Base-by-base conservation (phyloP, 2,888 invertebrate species). In the Aporophyla lueneburgensis region DNA sequence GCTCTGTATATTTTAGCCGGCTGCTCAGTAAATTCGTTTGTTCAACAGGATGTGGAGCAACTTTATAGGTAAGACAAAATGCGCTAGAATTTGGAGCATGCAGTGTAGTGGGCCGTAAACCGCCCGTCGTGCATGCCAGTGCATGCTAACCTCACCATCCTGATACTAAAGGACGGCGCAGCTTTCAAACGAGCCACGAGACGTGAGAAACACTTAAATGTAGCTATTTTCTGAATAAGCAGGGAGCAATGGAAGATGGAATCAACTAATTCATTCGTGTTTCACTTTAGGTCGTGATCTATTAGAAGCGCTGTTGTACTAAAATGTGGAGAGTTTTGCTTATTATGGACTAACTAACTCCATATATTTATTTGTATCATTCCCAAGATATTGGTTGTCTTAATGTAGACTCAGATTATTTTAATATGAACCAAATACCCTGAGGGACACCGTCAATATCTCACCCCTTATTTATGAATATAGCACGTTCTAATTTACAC, bases 101-200 rank as follows among this genome's bases (percentile, higher is more conserved):
- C 74, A 77, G 82, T 90, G 87, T 86, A 89, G 86, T 84, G 73
- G 86, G 77, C 88, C 88, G 80, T 91, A 89, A 91, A 89, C 81
- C 78, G 71, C 73, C 74, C 78, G 81, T 85, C 76, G 74, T 78
- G 81, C 76, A 78, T 79, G 88, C 66, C 76, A 78, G 81, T 78
- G 78, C 78, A 81, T 80, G 88, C 68, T 78, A 78, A 81, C 79
- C 79, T 85, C 75, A 83, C 78, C 87, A 84, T 81, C 80, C 80
- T 80, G 81, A 81, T 87, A 76, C 59, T 76, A 70, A 86, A 80
- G 77, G 86, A 75, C 74, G 62, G 73, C 49, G 68, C 51, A 46
- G 75, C 80, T 87, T 80, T 87, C 74, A 83, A 87, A 86, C 72
- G 58, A 70, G 79, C 27, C 51, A 65, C 53, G 72, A 82, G 67